Conservation (phyloP, 2,888 invertebrate genomes). For the Deilephila porcellus region DNA sequence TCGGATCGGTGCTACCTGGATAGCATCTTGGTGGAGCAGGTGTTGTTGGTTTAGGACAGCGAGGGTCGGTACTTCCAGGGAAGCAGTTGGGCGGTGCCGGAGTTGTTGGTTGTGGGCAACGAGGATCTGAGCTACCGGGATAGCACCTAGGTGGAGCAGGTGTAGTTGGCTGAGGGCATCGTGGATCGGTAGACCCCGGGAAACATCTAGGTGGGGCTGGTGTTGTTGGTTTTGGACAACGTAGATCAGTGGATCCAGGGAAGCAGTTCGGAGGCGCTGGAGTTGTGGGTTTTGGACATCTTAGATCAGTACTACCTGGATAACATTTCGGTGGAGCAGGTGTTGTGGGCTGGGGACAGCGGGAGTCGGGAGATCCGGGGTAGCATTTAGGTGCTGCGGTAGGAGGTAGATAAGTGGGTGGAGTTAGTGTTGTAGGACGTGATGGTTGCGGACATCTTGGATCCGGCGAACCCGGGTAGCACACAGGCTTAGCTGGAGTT, state of each 20-base stretch:
- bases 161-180: slow-evolving; percentile 37
- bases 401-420: slow-evolving; percentile 36
- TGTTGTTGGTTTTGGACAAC: slow-evolving; percentile 45
- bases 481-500: slow-evolving; percentile 47
- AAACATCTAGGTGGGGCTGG: slow-evolving; percentile 43
- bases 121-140: slow-evolving; percentile 50
- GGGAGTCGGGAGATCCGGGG: slow-evolving; percentile 33
- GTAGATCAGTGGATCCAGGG: slow-evolving; percentile 41
- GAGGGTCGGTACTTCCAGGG: slow-evolving; percentile 47
- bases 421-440: slow-evolving; percentile 33
- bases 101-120: slow-evolving; percentile 53
- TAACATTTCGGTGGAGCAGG: slow-evolving; percentile 33
- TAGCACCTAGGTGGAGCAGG: slow-evolving; percentile 35
- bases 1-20: slow-evolving; percentile 53
- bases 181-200: slow-evolving; percentile 40
- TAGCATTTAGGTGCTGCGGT: slow-evolving; percentile 34
- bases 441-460: slow-evolving; percentile 45
- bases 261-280: slow-evolving; percentile 38
- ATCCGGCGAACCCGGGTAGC: slow-evolving; percentile 45
- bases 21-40: slow-evolving; percentile 46
- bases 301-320: slow-evolving; percentile 31
- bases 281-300: slow-evolving; percentile 40
- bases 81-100: slow-evolving; percentile 43
- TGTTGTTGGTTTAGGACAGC: slow-evolving; percentile 45
- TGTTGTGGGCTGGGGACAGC: slow-evolving; percentile 40